phyloP scores from a whole-genome alignment of 2,113 vertebrate genomes.

The Polyodon spathula region DNA sequence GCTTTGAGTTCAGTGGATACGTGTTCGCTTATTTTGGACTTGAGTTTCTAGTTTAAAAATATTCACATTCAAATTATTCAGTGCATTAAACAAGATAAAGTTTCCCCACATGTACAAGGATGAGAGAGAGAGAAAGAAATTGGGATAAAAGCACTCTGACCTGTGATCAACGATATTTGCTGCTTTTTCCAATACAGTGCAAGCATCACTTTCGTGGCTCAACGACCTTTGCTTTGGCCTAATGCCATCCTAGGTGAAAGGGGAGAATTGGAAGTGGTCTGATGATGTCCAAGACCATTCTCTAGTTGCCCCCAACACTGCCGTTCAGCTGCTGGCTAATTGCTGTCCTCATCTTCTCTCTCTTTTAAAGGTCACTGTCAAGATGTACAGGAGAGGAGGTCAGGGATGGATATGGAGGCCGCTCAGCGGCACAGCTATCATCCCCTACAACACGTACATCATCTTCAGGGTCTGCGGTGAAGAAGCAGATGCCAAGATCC shows the following conservation, averaged over 20 bases:
- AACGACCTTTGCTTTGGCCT: no score
- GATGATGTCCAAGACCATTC: slow-evolving; percentile 5
- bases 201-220: no score
- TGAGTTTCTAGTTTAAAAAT: no score
- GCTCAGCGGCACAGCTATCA: slow-evolving; percentile 44
- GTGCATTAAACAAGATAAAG: no score
- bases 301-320: background rate
- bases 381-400: slow-evolving; percentile 54
- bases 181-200: no score
- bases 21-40: background rate
- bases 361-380: slow-evolving; percentile 48
- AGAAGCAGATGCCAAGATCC: slow-evolving; percentile 43
- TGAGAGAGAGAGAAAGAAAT: no score
- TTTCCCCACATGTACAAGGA: no score
- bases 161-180: no score
- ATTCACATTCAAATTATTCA: no score
- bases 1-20: slow-evolving; percentile 64
- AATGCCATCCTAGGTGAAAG: no score
- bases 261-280: no score
- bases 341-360: background rate
- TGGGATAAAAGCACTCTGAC: no score
- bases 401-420: slow-evolving; percentile 51
- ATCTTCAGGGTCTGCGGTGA: slow-evolving; percentile 52
- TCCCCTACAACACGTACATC: slow-evolving; percentile 51
- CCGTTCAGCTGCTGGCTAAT: slow-evolving; percentile 10